Base-by-base conservation (phyloP, 2,113 vertebrate species). In the Elgaria multicarinata region DNA sequence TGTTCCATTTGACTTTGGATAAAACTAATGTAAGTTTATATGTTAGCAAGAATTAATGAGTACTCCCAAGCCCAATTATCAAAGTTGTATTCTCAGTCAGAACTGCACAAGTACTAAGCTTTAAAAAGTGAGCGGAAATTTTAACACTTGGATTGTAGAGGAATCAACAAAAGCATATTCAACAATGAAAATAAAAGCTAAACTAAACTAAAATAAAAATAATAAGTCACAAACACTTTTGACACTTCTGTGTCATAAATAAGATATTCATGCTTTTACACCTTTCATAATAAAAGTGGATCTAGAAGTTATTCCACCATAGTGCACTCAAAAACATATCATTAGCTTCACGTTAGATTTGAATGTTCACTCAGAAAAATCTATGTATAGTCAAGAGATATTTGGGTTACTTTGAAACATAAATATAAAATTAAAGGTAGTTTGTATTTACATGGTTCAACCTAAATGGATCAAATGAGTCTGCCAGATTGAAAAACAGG, bases 381-480 rank as follows among this genome's bases (percentile, higher is more conserved):
- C 93, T 91, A 90, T 93, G 92, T 93, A 92, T 74, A 83, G 83
- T 88, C 53, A 89, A 85, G 83, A 86, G 85, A 88, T 92, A 69
- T 67, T 93, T 94, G 88, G 31, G 39, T 91, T 94, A 36, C 89
- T 96, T 94, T 92, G 88, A 92, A 96, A 93, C 91, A 94, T 94
- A 94, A 94, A 90, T 96, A 93, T 93, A 94, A 90, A 95, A 93
- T 92, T 92, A n/a, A 93, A 91, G 90, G 94, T 91, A 92, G 74
- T 69, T 87, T 78, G 24, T 95, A 95, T 96, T 95, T 96, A 95
- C 93, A 97, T 3, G 6, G 79, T 86, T 81, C 39, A 66, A 31
- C 62, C 55, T 62, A 42, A 90, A 86, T 0, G 80, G 80, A 87
- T 87, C 75, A 93, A 88, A 69, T 71, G 46, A 72, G 67, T 85